Evolutionary conservation across 2,888 invertebrate species (phyloP), one percentile per base, ranked within the genome.

Genomic region (Epirrhoe tristata): DNA sequence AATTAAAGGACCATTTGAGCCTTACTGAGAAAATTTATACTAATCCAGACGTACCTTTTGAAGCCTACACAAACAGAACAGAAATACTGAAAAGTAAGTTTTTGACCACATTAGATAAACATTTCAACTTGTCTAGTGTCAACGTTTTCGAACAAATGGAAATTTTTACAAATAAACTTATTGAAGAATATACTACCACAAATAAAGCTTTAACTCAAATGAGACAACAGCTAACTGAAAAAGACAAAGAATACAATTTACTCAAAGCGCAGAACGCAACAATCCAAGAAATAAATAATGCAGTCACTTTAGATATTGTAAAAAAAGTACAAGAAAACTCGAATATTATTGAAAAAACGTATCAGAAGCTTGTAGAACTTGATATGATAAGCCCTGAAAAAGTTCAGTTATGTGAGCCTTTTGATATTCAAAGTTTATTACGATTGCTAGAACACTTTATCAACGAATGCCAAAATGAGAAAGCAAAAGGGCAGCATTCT

Each of bases 231-330:
- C 72, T 92, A 6, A 74, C 72, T 51, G 80, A 82, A 10, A 88
- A 85, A 76, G 86, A 89, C 76, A 83, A 82, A 46, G 89, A 92
- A 70, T 88, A 78, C 32, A 81, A 80, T 69, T 74, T 87, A 16
- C 74, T 93, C 3, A 80, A 82, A 67, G 72, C 71, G 16, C 83
- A 90, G 74, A 92, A 90, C 66, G 86, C 87, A 50, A 87, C 70
- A 72, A 78, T 89, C 7, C 78, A 85, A 12, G 89, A 92, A 80
- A 90, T 93, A 62, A 87, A 78, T 73, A 85, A 82, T 48, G 87
- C 88, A 17, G 88, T 93, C 0, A 91, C 90, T 6, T 69, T 89
- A 58, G 89, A 92, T 63, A 83, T 93, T 16, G 76, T 90, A 5
- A 78, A 78, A 61, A 90, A 81, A 75, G 90, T 92, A 69, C 67